Evolutionary conservation across 2,888 invertebrate species (phyloP).

Genomic region (Choristoneura rosaceana): DNA sequence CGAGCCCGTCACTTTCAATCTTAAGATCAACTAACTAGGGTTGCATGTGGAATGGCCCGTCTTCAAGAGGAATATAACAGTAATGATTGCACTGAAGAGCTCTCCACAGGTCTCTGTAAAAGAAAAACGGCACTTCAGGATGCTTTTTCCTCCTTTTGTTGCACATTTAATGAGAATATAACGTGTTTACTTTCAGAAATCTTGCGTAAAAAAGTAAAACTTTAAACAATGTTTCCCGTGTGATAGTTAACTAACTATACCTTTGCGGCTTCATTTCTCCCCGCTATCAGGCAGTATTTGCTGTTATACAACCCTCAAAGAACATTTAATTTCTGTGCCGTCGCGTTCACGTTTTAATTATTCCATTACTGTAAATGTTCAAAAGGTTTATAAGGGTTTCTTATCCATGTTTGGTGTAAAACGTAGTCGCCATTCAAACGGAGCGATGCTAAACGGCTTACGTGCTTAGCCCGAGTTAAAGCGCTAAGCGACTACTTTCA

Average conservation of each 20-base stretch:
- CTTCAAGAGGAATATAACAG: slow-evolving; percentile 11
- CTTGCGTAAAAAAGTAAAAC: background rate
- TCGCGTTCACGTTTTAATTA: background rate
- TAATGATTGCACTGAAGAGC: slow-evolving; percentile 36
- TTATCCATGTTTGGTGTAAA: background rate
- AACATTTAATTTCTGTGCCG: background rate
- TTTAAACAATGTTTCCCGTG: background rate
- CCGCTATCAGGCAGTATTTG: background rate
- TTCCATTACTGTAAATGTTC: background rate
- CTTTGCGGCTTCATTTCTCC: background rate
- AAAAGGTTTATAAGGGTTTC: background rate
- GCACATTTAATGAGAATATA: slow-evolving; percentile 20
- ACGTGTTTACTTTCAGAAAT: slow-evolving; percentile 6
- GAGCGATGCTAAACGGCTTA: slow-evolving; percentile 12
- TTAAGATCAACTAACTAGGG: background rate
- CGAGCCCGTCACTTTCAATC: background rate
- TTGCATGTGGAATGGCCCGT: background rate
- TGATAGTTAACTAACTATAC: background rate
- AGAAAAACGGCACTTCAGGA: slow-evolving; percentile 6
- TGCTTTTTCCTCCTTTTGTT: slow-evolving; percentile 1
- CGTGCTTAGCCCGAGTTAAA: slow-evolving; percentile 10
- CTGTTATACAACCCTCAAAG: background rate
- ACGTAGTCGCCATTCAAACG: background rate
- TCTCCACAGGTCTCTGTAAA: slow-evolving; percentile 18
- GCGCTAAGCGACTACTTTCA: slow-evolving; percentile 7